Base-by-base conservation (phyloP, 2,888 invertebrate genomes). In the Macaria notata region DNA sequence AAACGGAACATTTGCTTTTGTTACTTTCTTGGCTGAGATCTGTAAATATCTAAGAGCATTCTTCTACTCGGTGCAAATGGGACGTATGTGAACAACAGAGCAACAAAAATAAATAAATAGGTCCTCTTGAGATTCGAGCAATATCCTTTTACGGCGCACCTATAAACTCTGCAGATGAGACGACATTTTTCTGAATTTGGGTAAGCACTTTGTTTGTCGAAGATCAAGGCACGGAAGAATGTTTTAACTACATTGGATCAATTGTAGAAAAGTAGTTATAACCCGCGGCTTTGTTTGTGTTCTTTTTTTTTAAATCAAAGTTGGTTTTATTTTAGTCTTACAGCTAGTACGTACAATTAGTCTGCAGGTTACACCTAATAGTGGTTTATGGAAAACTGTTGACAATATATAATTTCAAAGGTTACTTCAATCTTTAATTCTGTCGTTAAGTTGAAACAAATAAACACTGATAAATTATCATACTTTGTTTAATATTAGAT, bases 21-120 rank as follows among this genome's bases (percentile, higher is more conserved):
- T 76, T 75, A 69, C 68, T 72, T 80, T 80, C 76, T 83, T 83
- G 82, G 83, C 81, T 73, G 61, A 66, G 55, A 59, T 65, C 63
- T 62, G 75, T 78, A 76, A 79, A 78, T 79, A 79, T 65, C 5
- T 36, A 7, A 36, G 33, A 68, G 69, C 67, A 75, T 74, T 74
- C 73, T 69, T 74, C 75, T 72, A 68, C 69, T 67, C 68, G 70
- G 68, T 71, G 67, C 69, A 72, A 72, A 68, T 75, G 60, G 71
- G 68, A 61, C 72, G 68, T 63, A 53, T 54, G 54, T 54, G 43
- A 50, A 50, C 50, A 50, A 44, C 66, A 62, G 71, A 72, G 69
- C 69, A 72, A 66, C 59, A 63, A 63, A 62, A 63, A 64, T 63
- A 54, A 50, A 49, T 31, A 46, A 48, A 47, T 33, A 55, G 42